Percentiles rank a stretch among this genome's conserved stretches.
Conservation (phyloP, 2,113 vertebrate genomes). For the Ovis aries region ARS-UI_Ramb_v3.0 NC_056054.1:8583501-8584000, state of each 20-base stretch:
- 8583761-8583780: not conserved
- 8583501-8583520: too few relatives aligned
- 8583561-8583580: too few relatives aligned
- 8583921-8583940: not conserved
- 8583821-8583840: not conserved
- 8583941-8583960: not conserved
- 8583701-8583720: too few relatives aligned
- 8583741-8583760: not conserved
- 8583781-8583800: not conserved
- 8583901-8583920: not conserved
- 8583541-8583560: too few relatives aligned
- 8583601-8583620: too few relatives aligned
- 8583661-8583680: too few relatives aligned
- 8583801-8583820: not conserved
- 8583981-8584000: not conserved
- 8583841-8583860: not conserved
- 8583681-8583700: too few relatives aligned
- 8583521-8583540: too few relatives aligned
- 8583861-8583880: not conserved
- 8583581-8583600: too few relatives aligned
- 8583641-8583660: too few relatives aligned
- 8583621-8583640: too few relatives aligned
- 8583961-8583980: not conserved
- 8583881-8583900: not conserved
- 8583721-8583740: too few relatives aligned